Conservation (phyloP, 2,888 invertebrate species). For the Mactromeris polynyma region DNA sequence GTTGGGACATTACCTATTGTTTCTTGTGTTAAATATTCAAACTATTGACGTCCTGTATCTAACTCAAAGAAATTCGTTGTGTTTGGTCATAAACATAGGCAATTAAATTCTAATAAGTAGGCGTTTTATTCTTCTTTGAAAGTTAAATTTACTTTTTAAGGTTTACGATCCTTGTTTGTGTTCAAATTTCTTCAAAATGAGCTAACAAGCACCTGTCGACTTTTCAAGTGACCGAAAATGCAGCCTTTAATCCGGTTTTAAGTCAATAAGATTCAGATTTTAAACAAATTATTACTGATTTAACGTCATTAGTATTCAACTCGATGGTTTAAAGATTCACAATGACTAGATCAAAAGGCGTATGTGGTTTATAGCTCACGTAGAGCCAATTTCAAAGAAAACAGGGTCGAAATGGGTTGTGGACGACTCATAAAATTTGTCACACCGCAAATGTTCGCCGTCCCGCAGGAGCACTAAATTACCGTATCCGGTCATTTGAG, state of each 20-base stretch:
- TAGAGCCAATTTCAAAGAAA: conserved; percentile 41
- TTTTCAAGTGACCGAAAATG: conserved; percentile 53
- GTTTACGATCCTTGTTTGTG: conserved; percentile 48
- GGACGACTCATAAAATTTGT: conserved; percentile 50
- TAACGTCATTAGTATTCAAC: conserved; percentile 70
- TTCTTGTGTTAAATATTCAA: not conserved
- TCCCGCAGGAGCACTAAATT: conserved; percentile 44
- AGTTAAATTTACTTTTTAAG: conserved; percentile 55
- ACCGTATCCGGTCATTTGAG: conserved; percentile 28
- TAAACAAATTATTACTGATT: conserved; percentile 72
- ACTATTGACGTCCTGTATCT: not conserved
- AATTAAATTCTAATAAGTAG: conserved; percentile 54
- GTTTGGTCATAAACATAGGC: conserved; percentile 35
- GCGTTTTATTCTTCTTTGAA: conserved; percentile 51
- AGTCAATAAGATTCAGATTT: conserved; percentile 74
- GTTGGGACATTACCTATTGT: not conserved
- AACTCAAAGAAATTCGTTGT: conserved; percentile 18
- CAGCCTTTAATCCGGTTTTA: conserved; percentile 61
- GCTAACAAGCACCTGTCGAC: conserved; percentile 61
- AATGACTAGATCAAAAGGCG: conserved; percentile 59
- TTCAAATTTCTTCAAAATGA: conserved; percentile 48
- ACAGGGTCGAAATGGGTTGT: conserved; percentile 35
- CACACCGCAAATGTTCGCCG: conserved; percentile 17
- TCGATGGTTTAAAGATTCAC: conserved; percentile 54
- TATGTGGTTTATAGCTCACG: conserved; percentile 45